Base-by-base conservation (phyloP, 2,797 vertebrate species). In the Tapirus indicus region DNA sequence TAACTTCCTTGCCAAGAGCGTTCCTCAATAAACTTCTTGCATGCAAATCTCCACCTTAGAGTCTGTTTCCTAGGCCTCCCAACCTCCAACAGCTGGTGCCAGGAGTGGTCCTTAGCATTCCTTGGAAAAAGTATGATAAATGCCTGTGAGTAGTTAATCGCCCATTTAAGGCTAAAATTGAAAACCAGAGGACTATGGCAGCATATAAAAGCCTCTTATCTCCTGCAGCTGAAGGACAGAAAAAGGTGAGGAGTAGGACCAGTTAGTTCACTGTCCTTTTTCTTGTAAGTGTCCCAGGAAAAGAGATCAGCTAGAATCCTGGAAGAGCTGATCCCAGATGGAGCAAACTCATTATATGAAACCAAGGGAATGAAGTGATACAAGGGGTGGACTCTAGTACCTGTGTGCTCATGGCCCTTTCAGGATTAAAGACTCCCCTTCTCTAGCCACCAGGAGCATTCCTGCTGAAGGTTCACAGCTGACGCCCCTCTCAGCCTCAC, bases 111-210 rank as follows among this genome's bases (percentile, higher is more conserved):
- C 78, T 69, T 29, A 52, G 56, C 85, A 88, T 38, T 38, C 38
- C 38, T 38, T 38, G 38, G 71, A 47, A 56, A 88, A 93, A 41
- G 35, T 49, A 79, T 41, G 47, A 78, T 58, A 79, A 89, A 68
- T 84, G 23, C 16, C 66, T 93, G 13, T 82, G 47, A 54, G 25
- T 54, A 29, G 29, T 82, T 92, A 78, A 52, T 54, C 66, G 88
- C 29, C 62, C 56, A 74, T n/a, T 82, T 68, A 95, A 80, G 18
- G n/a, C n/a, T 77, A 78, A 96, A 66, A 80, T 27, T 69, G 49
- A 94, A 90, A 94, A 86, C 23, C 54, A 95, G 78, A 86, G 41
- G 29, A 1, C 35, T 47, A 82, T 88, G 85, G 29, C 25, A 91
- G 25, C 23, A 44, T 91, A 7, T 29, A 49, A 92, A n/a, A 87